These are phyloP conservation scores for Hypanus sabinus DNA, from an alignment of 2,113 vertebrate species.

Conservation along the genomic window DNA sequence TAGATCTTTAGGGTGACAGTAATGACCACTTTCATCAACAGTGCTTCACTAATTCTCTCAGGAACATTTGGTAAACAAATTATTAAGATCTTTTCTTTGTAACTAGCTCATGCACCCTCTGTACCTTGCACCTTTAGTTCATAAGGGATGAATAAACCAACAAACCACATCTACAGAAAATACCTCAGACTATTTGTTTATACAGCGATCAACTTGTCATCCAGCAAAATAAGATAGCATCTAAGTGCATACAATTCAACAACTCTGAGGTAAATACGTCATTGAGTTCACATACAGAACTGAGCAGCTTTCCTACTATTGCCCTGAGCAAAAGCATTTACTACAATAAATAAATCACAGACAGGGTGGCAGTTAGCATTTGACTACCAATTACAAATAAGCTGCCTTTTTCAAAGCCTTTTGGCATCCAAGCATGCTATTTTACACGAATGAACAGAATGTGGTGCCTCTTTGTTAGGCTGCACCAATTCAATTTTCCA, in stretches of 20 bases:
- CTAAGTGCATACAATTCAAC: neutral
- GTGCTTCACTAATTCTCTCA: neutral
- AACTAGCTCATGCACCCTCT: neutral
- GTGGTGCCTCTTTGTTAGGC: constrained; percentile 5
- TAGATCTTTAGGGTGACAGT: too few relatives aligned
- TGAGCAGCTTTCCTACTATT: neutral
- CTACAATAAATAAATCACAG: constrained; percentile 35
- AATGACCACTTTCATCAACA: neutral
- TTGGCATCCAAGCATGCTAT: constrained; percentile 25
- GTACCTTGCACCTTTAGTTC: constrained; percentile 32
- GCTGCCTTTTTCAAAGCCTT: constrained; percentile 29
- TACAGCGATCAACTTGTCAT: neutral
- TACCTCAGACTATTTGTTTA: neutral
- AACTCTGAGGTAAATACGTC: neutral
- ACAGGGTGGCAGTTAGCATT: constrained; percentile 26
- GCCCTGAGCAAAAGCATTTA: constrained; percentile 2
- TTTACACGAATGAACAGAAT: constrained; percentile 30
- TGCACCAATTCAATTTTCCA: constrained; percentile 22
- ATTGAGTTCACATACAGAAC: neutral
- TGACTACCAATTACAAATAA: constrained; percentile 35
- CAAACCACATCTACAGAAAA: neutral
- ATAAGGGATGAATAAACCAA: constrained; percentile 4
- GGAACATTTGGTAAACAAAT: constrained; percentile 15
- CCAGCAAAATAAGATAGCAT: neutral
- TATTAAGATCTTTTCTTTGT: neutral